Percentiles rank a stretch among this genome's conserved stretches.
phyloP scores from a whole-genome alignment of 37 sponge, comb jelly and placozoan species.

The Oopsacas minuta region DNA sequence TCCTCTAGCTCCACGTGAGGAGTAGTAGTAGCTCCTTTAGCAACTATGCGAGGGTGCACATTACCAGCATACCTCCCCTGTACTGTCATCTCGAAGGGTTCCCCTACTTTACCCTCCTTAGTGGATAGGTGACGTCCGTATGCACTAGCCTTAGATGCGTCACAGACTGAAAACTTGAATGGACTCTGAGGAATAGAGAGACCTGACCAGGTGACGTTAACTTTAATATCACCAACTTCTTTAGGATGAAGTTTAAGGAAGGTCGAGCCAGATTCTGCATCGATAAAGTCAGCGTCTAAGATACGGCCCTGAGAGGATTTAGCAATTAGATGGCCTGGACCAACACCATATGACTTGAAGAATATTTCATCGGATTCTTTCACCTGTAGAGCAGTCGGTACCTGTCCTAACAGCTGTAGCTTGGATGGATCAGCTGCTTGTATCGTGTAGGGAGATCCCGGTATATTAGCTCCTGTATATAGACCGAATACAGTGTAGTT shows the following conservation, averaged over 20 bases:
- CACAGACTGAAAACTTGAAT: constrained; percentile 44
- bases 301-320: neutral
- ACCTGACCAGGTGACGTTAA: constrained; percentile 47
- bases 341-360: constrained; percentile 26
- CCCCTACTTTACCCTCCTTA: constrained; percentile 45
- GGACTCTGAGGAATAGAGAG: constrained; percentile 29
- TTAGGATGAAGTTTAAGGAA: constrained; percentile 23
- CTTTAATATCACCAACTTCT: constrained; percentile 22
- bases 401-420: constrained; percentile 29
- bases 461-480: constrained; percentile 46
- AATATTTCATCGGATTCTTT: constrained; percentile 23
- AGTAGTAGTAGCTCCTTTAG: constrained; percentile 15
- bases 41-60: constrained; percentile 26
- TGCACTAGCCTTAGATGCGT: constrained; percentile 49
- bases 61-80: constrained; percentile 46
- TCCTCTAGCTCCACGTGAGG: constrained; percentile 18
- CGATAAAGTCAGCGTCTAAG: neutral
- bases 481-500: constrained; percentile 49
- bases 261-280: neutral
- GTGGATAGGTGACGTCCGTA: constrained; percentile 36
- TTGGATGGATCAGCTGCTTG: constrained; percentile 48
- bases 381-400: constrained; percentile 27
- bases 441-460: constrained; percentile 43
- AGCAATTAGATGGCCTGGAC: constrained; percentile 17
- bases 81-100: constrained; percentile 20